Percentiles rank a stretch among this genome's conserved stretches.
phyloP scores from a whole-genome alignment of 2,113 vertebrate species.

The Xenopus borealis region DNA sequence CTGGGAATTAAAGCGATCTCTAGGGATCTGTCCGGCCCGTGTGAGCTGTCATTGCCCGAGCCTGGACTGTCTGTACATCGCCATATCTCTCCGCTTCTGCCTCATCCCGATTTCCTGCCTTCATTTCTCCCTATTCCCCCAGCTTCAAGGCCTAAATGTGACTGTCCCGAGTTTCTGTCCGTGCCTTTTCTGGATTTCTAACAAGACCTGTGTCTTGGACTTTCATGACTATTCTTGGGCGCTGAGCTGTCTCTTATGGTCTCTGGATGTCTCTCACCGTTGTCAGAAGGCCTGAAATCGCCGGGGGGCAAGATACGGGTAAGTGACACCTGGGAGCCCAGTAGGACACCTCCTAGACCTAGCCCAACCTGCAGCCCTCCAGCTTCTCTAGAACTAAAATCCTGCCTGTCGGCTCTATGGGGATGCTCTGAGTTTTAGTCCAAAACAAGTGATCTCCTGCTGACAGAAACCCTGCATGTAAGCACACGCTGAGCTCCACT shows the following conservation, averaged over 20 bases:
- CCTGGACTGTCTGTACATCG: background rate
- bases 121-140: background rate
- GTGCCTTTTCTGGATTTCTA: background rate
- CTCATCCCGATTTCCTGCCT: background rate
- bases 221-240: background rate
- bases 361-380: too few species aligned
- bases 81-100: background rate
- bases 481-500: too few species aligned
- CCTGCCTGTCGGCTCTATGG: too few species aligned
- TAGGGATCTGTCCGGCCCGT: slow-evolving; percentile 12
- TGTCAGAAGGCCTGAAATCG: slow-evolving; percentile 38
- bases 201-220: background rate
- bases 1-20: slow-evolving; percentile 17
- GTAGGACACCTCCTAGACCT: too few species aligned
- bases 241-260: background rate
- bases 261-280: slow-evolving; percentile 29
- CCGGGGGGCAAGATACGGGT: slow-evolving; percentile 18
- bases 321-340: background rate
- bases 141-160: background rate
- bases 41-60: background rate
- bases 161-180: background rate
- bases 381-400: too few species aligned
- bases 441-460: too few species aligned
- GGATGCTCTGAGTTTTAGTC: too few species aligned
- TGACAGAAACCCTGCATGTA: too few species aligned